Evolutionary conservation across 2,888 invertebrate species (phyloP).

Genomic region (Prostheceraeus crozeri): DNA sequence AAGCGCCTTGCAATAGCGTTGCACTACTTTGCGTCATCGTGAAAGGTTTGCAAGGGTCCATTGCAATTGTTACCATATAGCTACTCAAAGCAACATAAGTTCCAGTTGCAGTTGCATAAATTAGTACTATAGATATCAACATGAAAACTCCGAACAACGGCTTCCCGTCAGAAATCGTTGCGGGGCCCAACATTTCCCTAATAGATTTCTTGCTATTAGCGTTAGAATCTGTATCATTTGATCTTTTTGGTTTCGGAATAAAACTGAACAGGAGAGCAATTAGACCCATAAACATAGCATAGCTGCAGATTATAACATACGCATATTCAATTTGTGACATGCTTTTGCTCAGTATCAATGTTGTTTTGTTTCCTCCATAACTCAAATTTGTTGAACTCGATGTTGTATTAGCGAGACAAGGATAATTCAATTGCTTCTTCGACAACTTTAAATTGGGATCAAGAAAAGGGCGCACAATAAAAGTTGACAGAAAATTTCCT

Average conservation of each 20-base stretch:
- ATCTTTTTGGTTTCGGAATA: not conserved
- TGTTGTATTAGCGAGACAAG: too few relatives aligned
- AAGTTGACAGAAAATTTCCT: not conserved
- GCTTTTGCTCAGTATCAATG: too few relatives aligned
- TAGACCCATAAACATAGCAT: not conserved
- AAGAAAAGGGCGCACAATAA: constrained; percentile 15
- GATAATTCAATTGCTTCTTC: not conserved
- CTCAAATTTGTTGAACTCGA: too few relatives aligned
- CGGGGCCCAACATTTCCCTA: not conserved
- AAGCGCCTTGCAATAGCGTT: not conserved
- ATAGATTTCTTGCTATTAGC: not conserved
- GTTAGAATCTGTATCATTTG: not conserved
- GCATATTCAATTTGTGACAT: constrained; percentile 7
- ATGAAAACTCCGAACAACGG: constrained; percentile 8
- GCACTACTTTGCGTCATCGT: not conserved
- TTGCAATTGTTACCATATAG: not conserved
- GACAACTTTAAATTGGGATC: not conserved
- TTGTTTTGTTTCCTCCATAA: too few relatives aligned
- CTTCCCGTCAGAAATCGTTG: not conserved
- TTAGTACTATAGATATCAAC: constrained; percentile 1
- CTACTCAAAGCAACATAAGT: not conserved
- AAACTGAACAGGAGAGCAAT: not conserved
- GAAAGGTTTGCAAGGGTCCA: constrained; percentile 20
- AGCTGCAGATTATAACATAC: not conserved
- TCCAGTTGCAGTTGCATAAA: not conserved